phyloP scores from a whole-genome alignment of 2,888 invertebrate species.

The Tortrix viridana region DNA sequence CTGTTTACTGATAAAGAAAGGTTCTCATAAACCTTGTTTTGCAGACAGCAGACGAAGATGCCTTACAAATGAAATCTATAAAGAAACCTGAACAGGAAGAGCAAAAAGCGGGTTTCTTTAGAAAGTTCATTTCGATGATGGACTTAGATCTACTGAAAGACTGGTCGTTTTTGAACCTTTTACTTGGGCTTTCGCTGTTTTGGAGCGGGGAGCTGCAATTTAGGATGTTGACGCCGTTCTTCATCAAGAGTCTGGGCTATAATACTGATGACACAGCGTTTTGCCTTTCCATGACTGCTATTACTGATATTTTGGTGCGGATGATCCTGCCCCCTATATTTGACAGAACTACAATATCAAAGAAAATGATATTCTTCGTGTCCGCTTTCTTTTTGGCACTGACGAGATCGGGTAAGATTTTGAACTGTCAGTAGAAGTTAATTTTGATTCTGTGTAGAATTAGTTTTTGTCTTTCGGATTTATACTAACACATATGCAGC shows the following conservation, averaged over 20 bases:
- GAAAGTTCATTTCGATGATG: conserved; percentile 86
- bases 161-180: conserved; percentile 88
- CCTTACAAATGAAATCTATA: conserved; percentile 76
- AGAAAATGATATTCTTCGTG: conserved; percentile 89
- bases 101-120: conserved; percentile 74
- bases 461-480: no score
- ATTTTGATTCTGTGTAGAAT: no score
- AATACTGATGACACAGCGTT: conserved; percentile 88
- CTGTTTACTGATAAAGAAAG: no score
- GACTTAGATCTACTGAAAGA: conserved; percentile 89
- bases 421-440: no score
- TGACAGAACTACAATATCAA: conserved; percentile 87
- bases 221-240: conserved; percentile 89
- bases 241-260: conserved; percentile 86
- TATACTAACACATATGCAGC: no score
- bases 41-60: conserved; percentile 76
- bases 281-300: conserved; percentile 89
- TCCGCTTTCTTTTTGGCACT: conserved; percentile 88
- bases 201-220: conserved; percentile 91
- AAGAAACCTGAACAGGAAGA: conserved; percentile 65
- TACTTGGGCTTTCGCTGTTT: conserved; percentile 88
- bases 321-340: conserved; percentile 89
- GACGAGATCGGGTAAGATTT: conserved; percentile 87
- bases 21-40: conserved; percentile 44
- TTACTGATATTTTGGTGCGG: conserved; percentile 89